Conservation (phyloP, 2,888 invertebrate species). For the Lasioglossum marginatum region DNA sequence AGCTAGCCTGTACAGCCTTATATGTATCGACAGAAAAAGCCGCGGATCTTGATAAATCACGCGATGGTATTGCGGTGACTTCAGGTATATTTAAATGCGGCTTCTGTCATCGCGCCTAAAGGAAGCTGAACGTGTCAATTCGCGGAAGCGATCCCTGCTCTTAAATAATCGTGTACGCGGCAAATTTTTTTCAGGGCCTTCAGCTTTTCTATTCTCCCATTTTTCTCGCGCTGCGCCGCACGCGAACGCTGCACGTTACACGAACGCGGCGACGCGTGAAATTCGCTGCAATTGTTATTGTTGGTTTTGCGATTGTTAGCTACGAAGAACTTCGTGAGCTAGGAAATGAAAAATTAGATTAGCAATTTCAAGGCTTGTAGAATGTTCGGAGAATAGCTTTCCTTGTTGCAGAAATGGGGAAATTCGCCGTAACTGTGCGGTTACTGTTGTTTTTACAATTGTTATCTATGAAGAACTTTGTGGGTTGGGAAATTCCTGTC, state of each 20-base stretch:
- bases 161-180: not conserved
- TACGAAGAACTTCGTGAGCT: not conserved
- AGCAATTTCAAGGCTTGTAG: not conserved
- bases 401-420: not conserved
- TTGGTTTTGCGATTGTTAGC: not conserved
- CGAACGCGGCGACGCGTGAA: not conserved
- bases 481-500: not conserved
- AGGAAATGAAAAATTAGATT: not conserved
- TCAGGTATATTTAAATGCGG: slow-evolving; percentile 34
- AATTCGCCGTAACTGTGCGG: not conserved
- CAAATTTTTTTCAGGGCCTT: not conserved
- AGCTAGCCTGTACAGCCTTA: slow-evolving; percentile 27
- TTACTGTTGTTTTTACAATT: not conserved
- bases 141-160: not conserved
- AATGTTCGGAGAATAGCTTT: not conserved
- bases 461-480: not conserved
- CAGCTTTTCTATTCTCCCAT: not conserved
- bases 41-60: slow-evolving; percentile 47
- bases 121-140: slow-evolving; percentile 27
- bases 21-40: slow-evolving; percentile 48
- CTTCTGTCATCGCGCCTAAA: slow-evolving; percentile 23
- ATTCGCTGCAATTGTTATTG: not conserved
- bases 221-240: not conserved
- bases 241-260: not conserved
- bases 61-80: slow-evolving; percentile 31